phyloP scores from a whole-genome alignment of 2,113 vertebrate species.

The Calidris pugnax region DNA sequence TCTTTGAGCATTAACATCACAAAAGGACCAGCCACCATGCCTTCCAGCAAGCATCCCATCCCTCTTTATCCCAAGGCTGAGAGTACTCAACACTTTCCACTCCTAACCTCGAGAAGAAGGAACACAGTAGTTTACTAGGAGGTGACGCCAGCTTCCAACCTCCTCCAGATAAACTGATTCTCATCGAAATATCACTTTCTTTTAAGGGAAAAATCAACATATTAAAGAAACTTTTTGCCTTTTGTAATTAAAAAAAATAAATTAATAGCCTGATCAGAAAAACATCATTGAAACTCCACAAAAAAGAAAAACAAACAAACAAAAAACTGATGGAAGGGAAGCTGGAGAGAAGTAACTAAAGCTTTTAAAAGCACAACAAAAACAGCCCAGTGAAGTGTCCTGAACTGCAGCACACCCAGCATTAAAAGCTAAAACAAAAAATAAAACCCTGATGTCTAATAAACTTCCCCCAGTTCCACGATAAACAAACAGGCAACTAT shows the following conservation, averaged over 20 bases:
- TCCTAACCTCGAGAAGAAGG: not conserved
- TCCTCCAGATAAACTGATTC: not conserved
- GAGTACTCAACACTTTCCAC: not conserved
- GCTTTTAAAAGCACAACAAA: not conserved
- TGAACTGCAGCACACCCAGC: not conserved
- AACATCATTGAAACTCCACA: not conserved
- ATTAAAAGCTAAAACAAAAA: not conserved
- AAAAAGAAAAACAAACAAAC: not conserved
- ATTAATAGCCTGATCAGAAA: not conserved
- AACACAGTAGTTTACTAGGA: not conserved
- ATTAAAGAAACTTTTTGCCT: not conserved
- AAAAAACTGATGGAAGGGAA: not conserved
- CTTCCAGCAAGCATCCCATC: not conserved
- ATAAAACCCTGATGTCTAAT: not conserved
- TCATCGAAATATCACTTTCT: not conserved
- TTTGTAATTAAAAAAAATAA: not conserved
- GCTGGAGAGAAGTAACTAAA: not conserved
- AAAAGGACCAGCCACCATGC: not conserved
- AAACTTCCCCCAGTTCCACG: accelerated
- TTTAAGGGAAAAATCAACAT: not conserved
- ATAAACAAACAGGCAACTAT: not conserved
- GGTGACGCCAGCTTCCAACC: not conserved
- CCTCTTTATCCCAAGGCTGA: not conserved
- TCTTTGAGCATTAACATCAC: not conserved
- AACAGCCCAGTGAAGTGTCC: not conserved